A percentile compares a stretch with the other conserved stretches of the same genome.
Conservation (phyloP, 2,797 vertebrate genomes). For the Diceros bicornis region DNA sequence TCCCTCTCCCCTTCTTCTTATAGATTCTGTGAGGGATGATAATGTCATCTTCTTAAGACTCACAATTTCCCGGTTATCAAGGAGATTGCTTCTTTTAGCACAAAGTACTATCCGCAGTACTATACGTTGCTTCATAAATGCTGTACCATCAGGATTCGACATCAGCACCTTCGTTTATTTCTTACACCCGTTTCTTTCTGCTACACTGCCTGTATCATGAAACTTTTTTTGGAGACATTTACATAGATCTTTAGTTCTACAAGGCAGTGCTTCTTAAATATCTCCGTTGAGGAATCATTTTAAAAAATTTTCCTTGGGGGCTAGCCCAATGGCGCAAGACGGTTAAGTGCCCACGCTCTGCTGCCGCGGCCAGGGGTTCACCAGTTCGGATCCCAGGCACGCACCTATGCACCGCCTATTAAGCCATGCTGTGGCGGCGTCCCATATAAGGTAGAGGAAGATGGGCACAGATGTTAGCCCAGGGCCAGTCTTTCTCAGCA, state of each 20-base stretch:
- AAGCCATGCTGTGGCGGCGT: too few species aligned
- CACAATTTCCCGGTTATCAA: background rate
- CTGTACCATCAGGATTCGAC: background rate
- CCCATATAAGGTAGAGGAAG: too few species aligned
- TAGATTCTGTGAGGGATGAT: background rate
- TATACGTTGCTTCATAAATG: background rate
- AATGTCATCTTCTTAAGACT: background rate
- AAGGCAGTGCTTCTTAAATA: conserved; percentile 8
- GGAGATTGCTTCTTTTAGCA: background rate
- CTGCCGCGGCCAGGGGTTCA: too few species aligned
- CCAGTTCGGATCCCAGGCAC: too few species aligned
- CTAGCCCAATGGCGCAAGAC: too few species aligned
- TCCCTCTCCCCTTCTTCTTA: background rate
- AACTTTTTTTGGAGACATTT: background rate
- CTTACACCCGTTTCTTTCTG: background rate
- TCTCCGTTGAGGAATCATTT: background rate
- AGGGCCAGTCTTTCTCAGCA: too few species aligned
- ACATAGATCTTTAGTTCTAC: background rate
- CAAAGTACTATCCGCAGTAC: background rate
- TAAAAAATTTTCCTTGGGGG: background rate
- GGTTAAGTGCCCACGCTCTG: too few species aligned
- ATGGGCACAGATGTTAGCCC: too few species aligned
- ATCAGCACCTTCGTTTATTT: background rate
- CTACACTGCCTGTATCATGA: background rate
- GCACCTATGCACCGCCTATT: too few species aligned